Evolutionary conservation across 1,140 invertebrate genomes (phyloP).

Genomic region (Augochlora pura): DNA sequence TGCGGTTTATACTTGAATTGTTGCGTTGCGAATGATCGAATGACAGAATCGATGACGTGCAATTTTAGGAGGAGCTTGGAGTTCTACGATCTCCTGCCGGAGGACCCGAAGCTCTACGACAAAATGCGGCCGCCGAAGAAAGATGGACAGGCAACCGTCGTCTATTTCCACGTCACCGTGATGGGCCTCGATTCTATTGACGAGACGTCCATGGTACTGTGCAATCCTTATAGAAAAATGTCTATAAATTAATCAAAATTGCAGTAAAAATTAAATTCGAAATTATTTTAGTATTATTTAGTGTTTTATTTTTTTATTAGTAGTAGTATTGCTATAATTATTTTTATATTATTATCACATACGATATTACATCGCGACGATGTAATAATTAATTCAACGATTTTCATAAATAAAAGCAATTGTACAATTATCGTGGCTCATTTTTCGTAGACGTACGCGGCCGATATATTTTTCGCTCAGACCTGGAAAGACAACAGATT

Average conservation of each 20-base stretch:
- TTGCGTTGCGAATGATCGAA: neutral
- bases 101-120: slow-evolving; percentile 91
- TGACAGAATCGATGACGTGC: neutral
- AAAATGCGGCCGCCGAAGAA: slow-evolving; percentile 95
- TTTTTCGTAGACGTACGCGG: slow-evolving; percentile 88
- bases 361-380: no score
- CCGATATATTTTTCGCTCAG: slow-evolving; percentile 95
- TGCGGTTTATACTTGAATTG: no score
- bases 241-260: neutral
- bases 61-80: slow-evolving; percentile 85
- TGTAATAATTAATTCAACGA: no score
- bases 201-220: slow-evolving; percentile 92
- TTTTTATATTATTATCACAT: no score
- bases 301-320: no score
- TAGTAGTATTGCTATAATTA: no score
- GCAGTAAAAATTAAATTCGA: no score
- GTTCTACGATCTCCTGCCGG: slow-evolving; percentile 91
- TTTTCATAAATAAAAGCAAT: no score
- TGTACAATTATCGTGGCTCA: slow-evolving; percentile 18
- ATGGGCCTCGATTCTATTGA: slow-evolving; percentile 96
- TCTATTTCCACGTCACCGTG: slow-evolving; percentile 95
- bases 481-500: slow-evolving; percentile 94
- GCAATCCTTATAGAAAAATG: neutral
- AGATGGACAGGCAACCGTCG: slow-evolving; percentile 91
- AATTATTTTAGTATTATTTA: no score